Evolutionary conservation across 2,113 vertebrate species (phyloP).

Genomic region (Ahaetulla prasina): DNA sequence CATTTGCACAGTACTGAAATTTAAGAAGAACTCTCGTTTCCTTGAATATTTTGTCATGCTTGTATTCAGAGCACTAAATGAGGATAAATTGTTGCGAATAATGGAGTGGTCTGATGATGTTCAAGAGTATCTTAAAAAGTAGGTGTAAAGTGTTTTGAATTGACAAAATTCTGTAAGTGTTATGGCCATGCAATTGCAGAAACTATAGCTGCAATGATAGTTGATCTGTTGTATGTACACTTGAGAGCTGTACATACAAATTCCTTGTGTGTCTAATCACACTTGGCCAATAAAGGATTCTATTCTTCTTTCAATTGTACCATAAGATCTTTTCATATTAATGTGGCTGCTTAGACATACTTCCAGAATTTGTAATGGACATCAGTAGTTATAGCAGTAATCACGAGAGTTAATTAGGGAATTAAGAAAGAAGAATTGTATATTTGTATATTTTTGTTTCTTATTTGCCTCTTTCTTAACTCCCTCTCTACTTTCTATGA

Average conservation of each 20-base stretch:
- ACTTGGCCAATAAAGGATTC: too few relatives aligned
- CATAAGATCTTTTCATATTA: neutral
- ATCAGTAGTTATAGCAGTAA: neutral
- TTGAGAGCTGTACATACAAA: too few relatives aligned
- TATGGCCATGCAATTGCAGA: neutral
- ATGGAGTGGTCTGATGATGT: slow-evolving; percentile 73
- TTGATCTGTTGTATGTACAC: neutral
- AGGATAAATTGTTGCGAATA: slow-evolving; percentile 72
- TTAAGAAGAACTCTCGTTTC: slow-evolving; percentile 75
- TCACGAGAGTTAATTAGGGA: neutral
- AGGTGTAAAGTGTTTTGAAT: neutral
- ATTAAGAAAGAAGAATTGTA: too few relatives aligned
- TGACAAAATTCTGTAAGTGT: neutral
- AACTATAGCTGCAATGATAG: neutral
- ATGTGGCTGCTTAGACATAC: neutral
- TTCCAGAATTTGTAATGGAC: neutral
- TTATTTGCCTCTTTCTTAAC: neutral
- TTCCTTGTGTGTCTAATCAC: too few relatives aligned
- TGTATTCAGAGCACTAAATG: slow-evolving; percentile 77
- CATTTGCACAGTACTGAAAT: slow-evolving; percentile 81
- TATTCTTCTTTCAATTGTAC: neutral
- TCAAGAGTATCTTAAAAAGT: slow-evolving; percentile 76
- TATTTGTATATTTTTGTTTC: neutral
- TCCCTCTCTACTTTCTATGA: too few relatives aligned
- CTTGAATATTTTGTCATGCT: slow-evolving; percentile 81